Evolutionary conservation across 1,140 invertebrate species (phyloP).

Genomic region (Bemisia tabaci): DNA sequence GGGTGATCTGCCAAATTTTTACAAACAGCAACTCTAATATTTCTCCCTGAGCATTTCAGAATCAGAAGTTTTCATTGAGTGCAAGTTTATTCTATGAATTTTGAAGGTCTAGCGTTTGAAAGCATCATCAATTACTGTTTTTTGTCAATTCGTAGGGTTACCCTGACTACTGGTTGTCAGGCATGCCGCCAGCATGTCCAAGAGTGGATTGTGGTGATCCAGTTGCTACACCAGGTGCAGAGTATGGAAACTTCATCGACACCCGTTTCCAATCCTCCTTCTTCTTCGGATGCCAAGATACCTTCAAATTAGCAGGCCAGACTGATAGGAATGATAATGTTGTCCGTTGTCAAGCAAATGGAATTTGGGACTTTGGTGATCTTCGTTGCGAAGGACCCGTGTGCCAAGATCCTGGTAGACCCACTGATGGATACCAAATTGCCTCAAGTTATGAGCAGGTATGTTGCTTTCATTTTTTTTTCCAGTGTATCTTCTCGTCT

Average conservation of each 20-base stretch:
- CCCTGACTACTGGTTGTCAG: conserved; percentile 85
- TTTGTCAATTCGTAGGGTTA: conserved; percentile 46
- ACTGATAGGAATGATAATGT: conserved; percentile 81
- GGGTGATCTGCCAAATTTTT: too few species aligned
- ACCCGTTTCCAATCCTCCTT: conserved; percentile 85
- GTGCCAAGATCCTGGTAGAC: conserved; percentile 86
- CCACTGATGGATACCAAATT: conserved; percentile 77
- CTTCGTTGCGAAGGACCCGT: conserved; percentile 89
- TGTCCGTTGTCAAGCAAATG: conserved; percentile 79
- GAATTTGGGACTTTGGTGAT: conserved; percentile 94
- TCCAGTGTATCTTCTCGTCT: background rate
- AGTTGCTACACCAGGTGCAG: conserved; percentile 76
- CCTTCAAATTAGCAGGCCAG: conserved; percentile 85
- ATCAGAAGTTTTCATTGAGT: too few species aligned
- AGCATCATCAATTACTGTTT: background rate
- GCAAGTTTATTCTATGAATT: too few species aligned
- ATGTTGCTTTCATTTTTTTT: conserved; percentile 30
- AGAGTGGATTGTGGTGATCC: conserved; percentile 76
- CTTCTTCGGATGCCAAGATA: conserved; percentile 92
- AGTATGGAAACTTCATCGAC: conserved; percentile 74
- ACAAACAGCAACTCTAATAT: too few species aligned
- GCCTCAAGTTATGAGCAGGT: conserved; percentile 79
- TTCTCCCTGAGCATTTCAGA: too few species aligned
- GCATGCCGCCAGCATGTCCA: conserved; percentile 68
- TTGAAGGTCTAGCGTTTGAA: too few species aligned